phyloP scores from a whole-genome alignment of 2,888 invertebrate species.

The Phorcus lineatus region DNA sequence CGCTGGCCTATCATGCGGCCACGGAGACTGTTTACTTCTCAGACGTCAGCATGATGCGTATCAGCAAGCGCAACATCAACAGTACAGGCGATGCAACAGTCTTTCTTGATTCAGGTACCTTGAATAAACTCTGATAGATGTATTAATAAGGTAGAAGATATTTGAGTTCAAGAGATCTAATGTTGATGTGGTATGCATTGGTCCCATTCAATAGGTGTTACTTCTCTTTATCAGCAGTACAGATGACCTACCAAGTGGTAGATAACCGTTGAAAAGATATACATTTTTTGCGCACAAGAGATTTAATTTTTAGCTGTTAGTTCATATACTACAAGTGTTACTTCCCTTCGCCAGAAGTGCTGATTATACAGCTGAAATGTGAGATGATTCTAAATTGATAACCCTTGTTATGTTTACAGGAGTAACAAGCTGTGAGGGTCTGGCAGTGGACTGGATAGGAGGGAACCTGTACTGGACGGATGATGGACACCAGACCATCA shows the following conservation, averaged over 20 bases:
- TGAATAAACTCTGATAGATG: not conserved
- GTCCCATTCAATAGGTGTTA: not conserved
- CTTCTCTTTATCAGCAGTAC: not conserved
- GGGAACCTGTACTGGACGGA: constrained; percentile 97
- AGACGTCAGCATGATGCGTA: constrained; percentile 77
- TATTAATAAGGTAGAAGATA: too few relatives aligned
- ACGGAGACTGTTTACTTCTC: constrained; percentile 82
- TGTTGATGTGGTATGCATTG: not conserved
- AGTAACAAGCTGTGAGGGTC: constrained; percentile 90
- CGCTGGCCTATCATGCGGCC: constrained; percentile 83
- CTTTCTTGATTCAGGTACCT: constrained; percentile 28
- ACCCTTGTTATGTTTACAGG: constrained; percentile 26
- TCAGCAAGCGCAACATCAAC: constrained; percentile 77
- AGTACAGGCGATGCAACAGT: constrained; percentile 20
- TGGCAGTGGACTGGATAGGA: constrained; percentile 93
- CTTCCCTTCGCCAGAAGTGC: too few relatives aligned
- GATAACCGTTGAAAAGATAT: too few relatives aligned
- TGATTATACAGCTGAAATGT: too few relatives aligned
- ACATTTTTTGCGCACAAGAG: too few relatives aligned
- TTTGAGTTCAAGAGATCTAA: too few relatives aligned
- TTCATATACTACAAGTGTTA: too few relatives aligned
- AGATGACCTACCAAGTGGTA: too few relatives aligned
- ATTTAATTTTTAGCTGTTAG: too few relatives aligned
- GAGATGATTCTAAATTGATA: too few relatives aligned
- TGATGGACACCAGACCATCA: constrained; percentile 88